Percentiles rank a stretch among this genome's conserved stretches.
Evolutionary conservation across 2,113 vertebrate species (phyloP).

Genomic region (Peucedramus taeniatus): DNA sequence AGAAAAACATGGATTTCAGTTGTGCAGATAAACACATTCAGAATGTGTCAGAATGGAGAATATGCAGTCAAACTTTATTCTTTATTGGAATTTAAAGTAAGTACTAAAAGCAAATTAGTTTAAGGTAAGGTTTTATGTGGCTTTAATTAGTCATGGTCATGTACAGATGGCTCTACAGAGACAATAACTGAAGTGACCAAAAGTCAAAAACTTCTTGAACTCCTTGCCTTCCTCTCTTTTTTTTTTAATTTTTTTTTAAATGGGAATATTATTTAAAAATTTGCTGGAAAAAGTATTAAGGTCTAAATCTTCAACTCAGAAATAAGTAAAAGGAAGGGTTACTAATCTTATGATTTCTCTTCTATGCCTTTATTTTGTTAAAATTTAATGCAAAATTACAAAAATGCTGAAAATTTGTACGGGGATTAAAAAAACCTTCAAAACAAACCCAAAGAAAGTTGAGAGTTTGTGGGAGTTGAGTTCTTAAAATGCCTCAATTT

Average conservation of each 20-base stretch:
- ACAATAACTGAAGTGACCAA: not conserved
- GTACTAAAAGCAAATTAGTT: not conserved
- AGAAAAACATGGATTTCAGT: not conserved
- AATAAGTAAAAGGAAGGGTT: not conserved
- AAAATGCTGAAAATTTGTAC: not conserved
- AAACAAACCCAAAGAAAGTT: not conserved
- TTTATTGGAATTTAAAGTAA: not conserved
- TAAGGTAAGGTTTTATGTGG: not conserved
- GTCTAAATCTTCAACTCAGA: not conserved
- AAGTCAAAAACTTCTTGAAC: not conserved
- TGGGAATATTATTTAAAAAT: not conserved
- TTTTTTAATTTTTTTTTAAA: not conserved
- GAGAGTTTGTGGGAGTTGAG: not conserved
- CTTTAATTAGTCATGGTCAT: not conserved
- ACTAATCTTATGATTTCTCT: not conserved
- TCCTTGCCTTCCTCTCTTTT: not conserved
- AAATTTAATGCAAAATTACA: not conserved
- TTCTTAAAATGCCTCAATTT: not conserved
- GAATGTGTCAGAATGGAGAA: not conserved
- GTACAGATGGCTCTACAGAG: not conserved
- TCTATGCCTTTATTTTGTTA: not conserved
- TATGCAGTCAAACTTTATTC: not conserved
- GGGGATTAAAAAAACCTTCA: not conserved
- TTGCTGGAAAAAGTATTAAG: not conserved
- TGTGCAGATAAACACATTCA: not conserved